Evolutionary conservation across 30 jellyfish, hydroid and myxozoan genomes (phyloP), one percentile per base, ranked within the genome.

Genomic region (Chrysaora quinquecirrha): DNA sequence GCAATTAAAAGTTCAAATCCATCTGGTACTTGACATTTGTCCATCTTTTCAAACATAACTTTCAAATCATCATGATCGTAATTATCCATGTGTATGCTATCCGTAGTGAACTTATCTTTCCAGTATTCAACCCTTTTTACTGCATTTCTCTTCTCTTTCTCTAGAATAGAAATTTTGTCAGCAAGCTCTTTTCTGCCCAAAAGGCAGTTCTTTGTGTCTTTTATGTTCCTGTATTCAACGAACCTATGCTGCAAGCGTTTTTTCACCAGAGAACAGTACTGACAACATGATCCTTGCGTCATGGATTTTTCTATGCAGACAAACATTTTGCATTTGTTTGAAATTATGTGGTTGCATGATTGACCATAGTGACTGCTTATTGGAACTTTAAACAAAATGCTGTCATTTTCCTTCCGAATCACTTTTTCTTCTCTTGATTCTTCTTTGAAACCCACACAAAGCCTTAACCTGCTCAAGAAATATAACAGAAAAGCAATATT

Each of bases 11-110:
- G 58, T 43, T 43, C 58, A 43, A 43, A 43, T 43, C 58, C 58
- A 43, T 43, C 58, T 43, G 58, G 58, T 43, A 43, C 58, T 43
- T 43, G 58, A 43, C 73, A 60, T 60, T 67, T 43, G 58, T 43
- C 58, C 58, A 43, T 43, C 58, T 43, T 43, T 43, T 43, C 58
- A 43, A 43, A 43, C 58, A 43, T 43, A 43, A 43, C 16, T 43
- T 43, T 43, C 58, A 43, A 43, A 43, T 43, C 58, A 43, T 43
- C 58, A 43, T 43, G 58, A 43, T 43, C 58, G 16, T 43, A 9
- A 43, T 43, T 43, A 43, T 43, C 58, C 58, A 43, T 43, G 16
- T 43, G 58, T 43, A 43, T 43, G 58, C 58, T 43, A 43, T 6
- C 58, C 58, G 58, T 43, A 43, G 58, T 43, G 58, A 43, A 43